These are phyloP conservation scores for Xylocampa areola DNA, from an alignment of 2,888 invertebrate species.

Conservation along the genomic window DNA sequence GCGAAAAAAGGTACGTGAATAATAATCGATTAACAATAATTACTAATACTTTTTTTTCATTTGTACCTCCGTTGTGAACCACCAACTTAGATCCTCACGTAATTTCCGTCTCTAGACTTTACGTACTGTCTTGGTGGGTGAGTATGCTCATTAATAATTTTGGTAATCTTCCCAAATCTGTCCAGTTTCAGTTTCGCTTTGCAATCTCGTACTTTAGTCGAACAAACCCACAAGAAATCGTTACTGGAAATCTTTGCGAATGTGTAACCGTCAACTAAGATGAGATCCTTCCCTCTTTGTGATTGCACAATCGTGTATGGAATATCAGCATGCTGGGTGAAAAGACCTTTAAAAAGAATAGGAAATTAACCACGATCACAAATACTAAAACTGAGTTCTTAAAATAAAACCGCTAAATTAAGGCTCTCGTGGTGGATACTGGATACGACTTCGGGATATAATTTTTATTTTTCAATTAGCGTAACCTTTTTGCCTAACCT, in stretches of 20 bases:
- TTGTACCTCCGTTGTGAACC: no score
- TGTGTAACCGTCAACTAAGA: neutral
- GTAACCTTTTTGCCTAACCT: no score
- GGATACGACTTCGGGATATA: no score
- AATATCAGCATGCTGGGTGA: neutral
- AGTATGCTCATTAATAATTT: neutral
- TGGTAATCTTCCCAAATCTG: neutral
- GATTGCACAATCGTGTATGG: neutral
- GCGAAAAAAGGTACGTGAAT: no score
- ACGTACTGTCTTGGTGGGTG: neutral
- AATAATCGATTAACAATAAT: no score
- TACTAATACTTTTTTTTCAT: no score
- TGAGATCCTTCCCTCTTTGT: neutral
- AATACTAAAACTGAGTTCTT: no score
- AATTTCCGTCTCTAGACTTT: neutral
- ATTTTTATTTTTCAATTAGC: no score
- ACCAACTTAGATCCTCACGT: neutral
- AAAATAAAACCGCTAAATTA: no score
- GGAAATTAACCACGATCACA: neutral
- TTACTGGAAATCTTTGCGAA: neutral
- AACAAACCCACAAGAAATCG: neutral
- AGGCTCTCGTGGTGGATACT: no score
- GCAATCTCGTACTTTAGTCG: neutral
- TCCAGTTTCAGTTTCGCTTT: neutral
- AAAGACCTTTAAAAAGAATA: neutral